Base-by-base conservation (phyloP, 2,113 vertebrate species). In the Carettochelys insculpta region DNA sequence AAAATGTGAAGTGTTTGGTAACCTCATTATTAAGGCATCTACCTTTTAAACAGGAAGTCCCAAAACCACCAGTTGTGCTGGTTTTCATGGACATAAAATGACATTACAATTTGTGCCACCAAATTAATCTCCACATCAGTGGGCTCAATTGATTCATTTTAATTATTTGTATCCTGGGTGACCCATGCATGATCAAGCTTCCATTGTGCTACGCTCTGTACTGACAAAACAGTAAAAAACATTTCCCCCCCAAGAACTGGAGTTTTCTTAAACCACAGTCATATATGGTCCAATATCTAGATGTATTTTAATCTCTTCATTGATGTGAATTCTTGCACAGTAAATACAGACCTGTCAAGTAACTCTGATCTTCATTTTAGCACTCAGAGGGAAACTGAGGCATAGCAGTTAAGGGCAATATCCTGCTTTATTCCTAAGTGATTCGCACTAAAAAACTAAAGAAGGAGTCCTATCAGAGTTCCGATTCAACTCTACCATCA, bases 1-100 rank as follows among this genome's bases (percentile, higher is more conserved):
- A 80, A 96, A 86, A 93, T 85, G 85, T 85, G 85, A 93, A 71
- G 91, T 41, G 47, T 25, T 92, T 83, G 77, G 43, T 94, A 88
- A 75, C 47, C 84, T 85, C 88, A 85, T 80, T 90, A 92, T 41
- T 81, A 85, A 92, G 43, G 45, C 77, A 80, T 83, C 58, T 75
- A 80, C 87, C 43, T 86, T 81, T 93, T 53, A 0, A 6, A 93
- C 83, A 87, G n/a, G 31, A 4, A 5, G 45, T 19, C 3, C 0
- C 7, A 38, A 85, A 87, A 88, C 0, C 0, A 27, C 77, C 38
- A 24, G 80, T 79, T 90, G 45, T 87, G 58, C 29, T 54, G 34
- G 41, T 50, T 81, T 34, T 10, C 86, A 85, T 5, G 43, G 84
- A 38, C 52, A 89, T 4, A 43, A 68, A 87, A 92, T 25, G 77